A percentile compares a stretch with the other conserved stretches of the same genome.
Evolutionary conservation across 2,113 vertebrate species (phyloP).

Genomic region (Emydocephalus ijimae): DNA sequence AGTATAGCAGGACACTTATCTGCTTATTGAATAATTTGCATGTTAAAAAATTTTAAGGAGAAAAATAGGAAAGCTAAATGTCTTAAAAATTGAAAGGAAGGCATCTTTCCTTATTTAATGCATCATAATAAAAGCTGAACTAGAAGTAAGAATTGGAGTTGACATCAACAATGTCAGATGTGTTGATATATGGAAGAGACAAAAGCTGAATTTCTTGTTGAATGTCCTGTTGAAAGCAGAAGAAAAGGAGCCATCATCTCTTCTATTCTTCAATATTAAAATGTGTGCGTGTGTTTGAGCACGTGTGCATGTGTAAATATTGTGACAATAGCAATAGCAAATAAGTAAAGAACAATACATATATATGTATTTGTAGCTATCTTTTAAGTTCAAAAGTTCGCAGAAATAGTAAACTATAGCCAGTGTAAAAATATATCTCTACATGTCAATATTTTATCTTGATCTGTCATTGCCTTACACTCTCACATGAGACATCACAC

Average conservation of each 20-base stretch:
- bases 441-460: not conserved
- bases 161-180: not conserved
- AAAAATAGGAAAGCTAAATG: not conserved
- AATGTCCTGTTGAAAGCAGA: not conserved
- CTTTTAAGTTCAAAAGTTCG: not conserved
- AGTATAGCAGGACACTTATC: not conserved
- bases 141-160: not conserved
- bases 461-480: not conserved
- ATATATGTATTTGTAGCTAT: not conserved
- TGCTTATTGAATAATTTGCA: not conserved
- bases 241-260: not conserved
- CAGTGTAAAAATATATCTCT: not conserved
- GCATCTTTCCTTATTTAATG: not conserved
- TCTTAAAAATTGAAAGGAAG: not conserved
- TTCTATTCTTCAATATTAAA: not conserved
- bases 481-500: not conserved
- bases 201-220: not conserved
- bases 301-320: not conserved
- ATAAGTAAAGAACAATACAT: not conserved
- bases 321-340: not conserved
- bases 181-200: not conserved
- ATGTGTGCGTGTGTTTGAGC: not conserved
- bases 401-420: not conserved
- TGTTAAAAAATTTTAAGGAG: not conserved
- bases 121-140: not conserved